Evolutionary conservation across 2,113 vertebrate species (phyloP).

Genomic region (Stomatorhinus ivindoensis): DNA sequence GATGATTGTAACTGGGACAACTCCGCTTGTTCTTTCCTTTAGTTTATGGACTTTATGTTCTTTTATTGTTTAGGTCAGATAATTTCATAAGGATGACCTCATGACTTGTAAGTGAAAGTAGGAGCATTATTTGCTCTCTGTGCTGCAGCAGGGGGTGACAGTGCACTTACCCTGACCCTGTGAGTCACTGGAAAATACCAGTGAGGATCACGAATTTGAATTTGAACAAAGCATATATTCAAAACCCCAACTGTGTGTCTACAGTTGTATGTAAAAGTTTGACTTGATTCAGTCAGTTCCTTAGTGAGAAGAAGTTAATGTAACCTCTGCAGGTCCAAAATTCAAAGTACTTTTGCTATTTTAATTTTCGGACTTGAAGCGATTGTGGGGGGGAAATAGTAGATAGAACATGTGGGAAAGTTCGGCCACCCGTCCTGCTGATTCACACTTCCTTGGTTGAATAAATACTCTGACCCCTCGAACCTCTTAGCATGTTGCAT

Average conservation of each 20-base stretch:
- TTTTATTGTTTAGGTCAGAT: not conserved
- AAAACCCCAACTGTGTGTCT: not conserved
- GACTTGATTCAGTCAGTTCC: not conserved
- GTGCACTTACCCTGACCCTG: not conserved
- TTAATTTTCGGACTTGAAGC: not conserved
- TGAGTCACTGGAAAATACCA: not conserved
- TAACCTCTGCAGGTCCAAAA: not conserved
- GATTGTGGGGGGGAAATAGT: not conserved
- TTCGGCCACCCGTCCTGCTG: not conserved
- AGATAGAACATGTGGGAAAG: not conserved
- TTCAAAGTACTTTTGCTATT: not conserved
- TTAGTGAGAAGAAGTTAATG: not conserved
- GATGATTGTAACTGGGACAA: not conserved
- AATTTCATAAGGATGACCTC: not conserved
- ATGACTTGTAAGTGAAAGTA: not conserved
- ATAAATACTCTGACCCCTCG: not conserved
- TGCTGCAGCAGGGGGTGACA: slow-evolving; percentile 29
- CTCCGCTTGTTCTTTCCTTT: not conserved
- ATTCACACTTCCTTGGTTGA: not conserved
- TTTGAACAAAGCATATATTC: not conserved
- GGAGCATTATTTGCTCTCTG: not conserved
- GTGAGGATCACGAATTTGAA: not conserved
- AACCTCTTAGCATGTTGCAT: not conserved
- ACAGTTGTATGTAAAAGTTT: not conserved
- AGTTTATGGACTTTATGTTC: not conserved